These are phyloP conservation scores for Ctenosaura bakeri DNA, from an alignment of 2,797 vertebrate species.

Conservation along the genomic window DNA sequence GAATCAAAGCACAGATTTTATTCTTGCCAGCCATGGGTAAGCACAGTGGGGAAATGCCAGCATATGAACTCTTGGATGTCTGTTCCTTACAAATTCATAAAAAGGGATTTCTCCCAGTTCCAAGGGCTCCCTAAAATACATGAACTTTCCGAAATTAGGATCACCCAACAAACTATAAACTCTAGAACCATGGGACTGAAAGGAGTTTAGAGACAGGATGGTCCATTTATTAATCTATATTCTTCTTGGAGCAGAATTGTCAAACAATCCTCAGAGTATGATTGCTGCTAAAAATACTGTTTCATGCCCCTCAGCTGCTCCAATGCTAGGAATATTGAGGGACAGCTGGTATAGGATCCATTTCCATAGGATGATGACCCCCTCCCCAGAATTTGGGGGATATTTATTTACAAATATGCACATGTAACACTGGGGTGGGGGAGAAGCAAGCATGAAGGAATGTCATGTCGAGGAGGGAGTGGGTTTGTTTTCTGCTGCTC, in stretches of 20 bases:
- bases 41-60: not conserved
- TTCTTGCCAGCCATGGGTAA: not conserved
- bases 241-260: not conserved
- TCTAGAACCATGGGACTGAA: not conserved
- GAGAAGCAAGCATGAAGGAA: not conserved
- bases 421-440: not conserved
- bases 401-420: not conserved
- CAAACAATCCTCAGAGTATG: not conserved
- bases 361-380: not conserved
- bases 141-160: not conserved
- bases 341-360: no score
- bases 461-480: no score
- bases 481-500: no score
- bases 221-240: not conserved
- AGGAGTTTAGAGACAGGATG: not conserved
- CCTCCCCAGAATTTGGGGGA: no score
- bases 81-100: not conserved
- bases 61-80: not conserved
- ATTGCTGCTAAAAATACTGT: not conserved
- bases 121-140: not conserved
- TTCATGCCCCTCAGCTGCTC: not conserved
- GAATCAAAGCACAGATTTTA: not conserved
- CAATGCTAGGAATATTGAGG: no score
- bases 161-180: not conserved
- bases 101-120: no score